phyloP scores from a whole-genome alignment of 1,140 invertebrate species.

The Palaemon carinicauda region DNA sequence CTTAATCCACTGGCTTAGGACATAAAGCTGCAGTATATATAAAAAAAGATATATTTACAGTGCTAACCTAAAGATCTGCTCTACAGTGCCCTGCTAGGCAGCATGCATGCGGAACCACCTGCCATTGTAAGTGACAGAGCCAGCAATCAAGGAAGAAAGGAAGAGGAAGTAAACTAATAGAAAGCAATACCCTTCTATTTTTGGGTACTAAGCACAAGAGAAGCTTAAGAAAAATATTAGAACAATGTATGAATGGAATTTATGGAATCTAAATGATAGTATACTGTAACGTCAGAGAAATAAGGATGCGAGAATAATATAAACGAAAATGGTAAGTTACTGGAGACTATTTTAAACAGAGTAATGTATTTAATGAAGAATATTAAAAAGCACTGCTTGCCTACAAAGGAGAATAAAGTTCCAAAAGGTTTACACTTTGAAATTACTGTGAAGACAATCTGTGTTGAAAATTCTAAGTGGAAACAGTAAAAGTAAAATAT shows the following conservation, averaged over 20 bases:
- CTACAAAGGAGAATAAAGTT: background rate
- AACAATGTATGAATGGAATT: background rate
- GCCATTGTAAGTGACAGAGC: conserved; percentile 49
- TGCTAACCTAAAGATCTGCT: conserved; percentile 49
- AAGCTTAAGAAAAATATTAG: background rate
- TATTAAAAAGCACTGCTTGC: background rate
- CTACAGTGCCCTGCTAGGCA: conserved; percentile 53
- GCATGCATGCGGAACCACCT: conserved; percentile 55
- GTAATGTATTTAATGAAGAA: background rate
- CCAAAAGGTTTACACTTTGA: no score
- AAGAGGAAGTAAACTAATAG: conserved; percentile 13
- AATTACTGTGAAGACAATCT: no score
- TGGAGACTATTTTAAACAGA: no score
- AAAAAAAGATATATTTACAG: conserved; percentile 23
- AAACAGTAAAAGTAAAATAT: no score
- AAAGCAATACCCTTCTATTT: conserved; percentile 37
- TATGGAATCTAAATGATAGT: background rate
- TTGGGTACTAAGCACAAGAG: conserved; percentile 16
- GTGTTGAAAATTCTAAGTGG: no score
- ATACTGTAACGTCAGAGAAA: no score
- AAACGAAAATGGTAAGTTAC: no score
- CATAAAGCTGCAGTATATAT: conserved; percentile 46
- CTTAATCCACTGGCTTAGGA: conserved; percentile 48
- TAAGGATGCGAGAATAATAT: no score
- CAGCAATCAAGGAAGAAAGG: conserved; percentile 40